Conservation (phyloP, 2,113 vertebrate species). For the Menidia beryllina region DNA sequence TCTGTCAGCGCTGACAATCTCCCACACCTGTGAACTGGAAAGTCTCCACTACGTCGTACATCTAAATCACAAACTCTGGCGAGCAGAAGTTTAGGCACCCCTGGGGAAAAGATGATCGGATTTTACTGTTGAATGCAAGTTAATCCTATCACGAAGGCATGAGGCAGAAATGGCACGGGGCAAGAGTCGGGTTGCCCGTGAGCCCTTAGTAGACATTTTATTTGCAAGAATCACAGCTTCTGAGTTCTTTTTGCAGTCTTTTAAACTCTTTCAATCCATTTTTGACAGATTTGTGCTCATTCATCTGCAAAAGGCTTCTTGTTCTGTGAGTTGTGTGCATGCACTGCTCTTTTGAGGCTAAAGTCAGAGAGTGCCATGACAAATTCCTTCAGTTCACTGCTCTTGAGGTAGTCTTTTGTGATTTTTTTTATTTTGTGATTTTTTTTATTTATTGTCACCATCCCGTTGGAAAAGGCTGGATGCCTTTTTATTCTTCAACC, state of each 20-base stretch:
- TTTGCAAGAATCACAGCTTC: no score
- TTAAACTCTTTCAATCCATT: background rate
- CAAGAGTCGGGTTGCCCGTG: no score
- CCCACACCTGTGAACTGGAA: constrained; percentile 38
- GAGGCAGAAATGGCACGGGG: no score
- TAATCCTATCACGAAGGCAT: background rate
- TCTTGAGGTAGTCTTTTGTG: background rate
- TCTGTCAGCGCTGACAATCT: constrained; percentile 22
- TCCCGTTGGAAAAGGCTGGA: background rate
- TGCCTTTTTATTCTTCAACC: no score
- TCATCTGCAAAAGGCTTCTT: background rate
- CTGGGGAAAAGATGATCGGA: background rate
- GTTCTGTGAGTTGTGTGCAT: background rate
- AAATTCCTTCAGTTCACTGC: background rate
- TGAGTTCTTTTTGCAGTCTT: background rate
- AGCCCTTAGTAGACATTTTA: no score
- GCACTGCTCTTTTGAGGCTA: background rate
- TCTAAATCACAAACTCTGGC: background rate
- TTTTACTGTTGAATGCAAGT: constrained; percentile 19
- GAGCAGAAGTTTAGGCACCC: constrained; percentile 12
- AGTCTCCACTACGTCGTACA: background rate
- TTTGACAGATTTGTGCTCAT: background rate
- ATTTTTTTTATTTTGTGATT: background rate
- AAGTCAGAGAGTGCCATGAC: background rate
- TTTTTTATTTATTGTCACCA: background rate